Conservation (phyloP, 2,797 vertebrate genomes). For the Mycteria americana region DNA sequence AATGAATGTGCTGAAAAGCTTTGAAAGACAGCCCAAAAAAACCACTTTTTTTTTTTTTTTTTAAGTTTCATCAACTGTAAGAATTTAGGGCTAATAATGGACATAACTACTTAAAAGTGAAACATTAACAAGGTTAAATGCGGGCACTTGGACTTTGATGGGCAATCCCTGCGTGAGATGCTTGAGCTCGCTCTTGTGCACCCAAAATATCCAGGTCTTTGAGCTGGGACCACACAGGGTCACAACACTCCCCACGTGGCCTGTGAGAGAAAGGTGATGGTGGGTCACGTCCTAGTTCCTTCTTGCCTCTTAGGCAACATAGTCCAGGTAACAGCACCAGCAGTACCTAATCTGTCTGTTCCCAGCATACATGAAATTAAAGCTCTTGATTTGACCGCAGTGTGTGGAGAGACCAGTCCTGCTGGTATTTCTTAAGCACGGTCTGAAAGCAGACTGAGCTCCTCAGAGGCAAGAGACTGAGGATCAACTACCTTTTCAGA, state of each 20-base stretch:
- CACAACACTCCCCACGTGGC: not conserved
- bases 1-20: not conserved
- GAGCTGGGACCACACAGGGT: not conserved
- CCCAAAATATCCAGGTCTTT: not conserved
- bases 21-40: not conserved
- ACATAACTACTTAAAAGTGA: not conserved
- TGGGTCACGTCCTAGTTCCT: not conserved
- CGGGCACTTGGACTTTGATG: not conserved
- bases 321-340: not conserved
- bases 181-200: not conserved
- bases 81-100: not conserved
- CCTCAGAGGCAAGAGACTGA: not conserved
- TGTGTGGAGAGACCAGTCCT: not conserved
- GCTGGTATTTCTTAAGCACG: not conserved
- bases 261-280: not conserved
- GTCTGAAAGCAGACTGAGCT: not conserved
- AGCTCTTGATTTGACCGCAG: rapidly evolving
- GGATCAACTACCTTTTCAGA: not conserved
- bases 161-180: not conserved
- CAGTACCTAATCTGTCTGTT: not conserved
- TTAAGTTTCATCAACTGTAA: not conserved
- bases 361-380: not conserved
- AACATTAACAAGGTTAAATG: not conserved
- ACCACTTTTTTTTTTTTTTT: rapidly evolving
- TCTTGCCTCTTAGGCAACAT: not conserved